phyloP scores from a whole-genome alignment of 2,113 vertebrate species.

The Chaetops frenatus region DNA sequence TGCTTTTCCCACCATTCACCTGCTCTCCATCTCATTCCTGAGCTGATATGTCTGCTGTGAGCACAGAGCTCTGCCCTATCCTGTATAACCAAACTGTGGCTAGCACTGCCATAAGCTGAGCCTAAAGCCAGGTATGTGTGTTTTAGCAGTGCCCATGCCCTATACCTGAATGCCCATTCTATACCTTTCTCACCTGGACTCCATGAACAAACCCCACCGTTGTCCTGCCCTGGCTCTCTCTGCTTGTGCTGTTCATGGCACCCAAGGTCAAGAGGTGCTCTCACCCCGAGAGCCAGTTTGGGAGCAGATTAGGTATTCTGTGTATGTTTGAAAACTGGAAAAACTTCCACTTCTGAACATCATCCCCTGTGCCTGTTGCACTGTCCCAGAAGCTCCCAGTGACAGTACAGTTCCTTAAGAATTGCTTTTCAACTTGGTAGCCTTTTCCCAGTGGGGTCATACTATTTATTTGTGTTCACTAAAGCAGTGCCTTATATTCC shows the following conservation, averaged over 20 bases:
- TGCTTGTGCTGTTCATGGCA: background rate
- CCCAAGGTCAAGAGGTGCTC: background rate
- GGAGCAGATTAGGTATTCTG: background rate
- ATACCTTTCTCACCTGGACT: background rate
- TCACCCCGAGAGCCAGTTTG: background rate
- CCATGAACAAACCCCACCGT: background rate
- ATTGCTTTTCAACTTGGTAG: background rate
- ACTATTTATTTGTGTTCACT: background rate
- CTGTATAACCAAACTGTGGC: fast-evolving
- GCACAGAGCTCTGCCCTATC: background rate
- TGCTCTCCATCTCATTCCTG: background rate
- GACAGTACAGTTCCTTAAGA: background rate
- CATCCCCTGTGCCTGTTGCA: background rate
- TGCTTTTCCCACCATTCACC: background rate
- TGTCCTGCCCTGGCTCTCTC: background rate
- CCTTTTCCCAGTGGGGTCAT: background rate
- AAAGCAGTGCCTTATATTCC: background rate
- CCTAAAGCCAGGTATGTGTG: background rate
- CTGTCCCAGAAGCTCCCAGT: background rate
- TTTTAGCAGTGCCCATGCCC: background rate
- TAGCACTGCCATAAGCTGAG: background rate
- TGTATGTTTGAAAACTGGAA: background rate
- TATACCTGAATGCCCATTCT: too few relatives aligned
- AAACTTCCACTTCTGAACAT: background rate
- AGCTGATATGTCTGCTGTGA: background rate